Conservation (phyloP, 2,113 vertebrate species). For the Neodontobutis hainanensis region DNA sequence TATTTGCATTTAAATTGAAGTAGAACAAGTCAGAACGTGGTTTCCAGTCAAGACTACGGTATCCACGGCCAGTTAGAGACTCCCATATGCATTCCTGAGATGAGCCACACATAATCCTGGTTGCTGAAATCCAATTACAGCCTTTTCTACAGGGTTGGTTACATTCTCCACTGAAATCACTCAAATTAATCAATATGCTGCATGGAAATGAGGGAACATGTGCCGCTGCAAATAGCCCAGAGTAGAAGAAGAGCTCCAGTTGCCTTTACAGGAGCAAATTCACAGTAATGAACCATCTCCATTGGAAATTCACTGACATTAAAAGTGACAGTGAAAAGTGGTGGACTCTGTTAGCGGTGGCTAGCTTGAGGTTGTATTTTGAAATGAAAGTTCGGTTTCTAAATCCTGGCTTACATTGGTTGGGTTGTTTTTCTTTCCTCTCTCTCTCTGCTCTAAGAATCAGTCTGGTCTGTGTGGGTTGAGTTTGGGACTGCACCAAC, state of each 20-base stretch:
- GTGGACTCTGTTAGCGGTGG: background rate
- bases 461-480: no score
- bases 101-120: constrained; percentile 56
- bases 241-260: background rate
- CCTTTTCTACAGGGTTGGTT: constrained; percentile 67
- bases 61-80: constrained; percentile 31
- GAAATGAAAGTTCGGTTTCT: background rate
- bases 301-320: background rate
- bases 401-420: background rate
- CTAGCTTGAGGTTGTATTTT: background rate
- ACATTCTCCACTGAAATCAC: constrained; percentile 69
- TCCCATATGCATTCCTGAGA: constrained; percentile 54
- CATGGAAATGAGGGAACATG: constrained; percentile 42
- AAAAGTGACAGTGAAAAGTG: background rate
- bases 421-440: background rate
- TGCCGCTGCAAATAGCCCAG: constrained; percentile 49
- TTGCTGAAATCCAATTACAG: constrained; percentile 74
- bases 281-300: background rate
- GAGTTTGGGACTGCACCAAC: no score
- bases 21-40: background rate
- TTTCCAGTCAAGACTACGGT: background rate
- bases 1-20: constrained; percentile 15
- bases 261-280: constrained; percentile 10
- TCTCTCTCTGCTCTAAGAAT: background rate
- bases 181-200: constrained; percentile 70